A percentile compares a stretch with the other conserved stretches of the same genome.
Conservation (phyloP, 1,140 invertebrate species). For the Periplaneta americana region DNA sequence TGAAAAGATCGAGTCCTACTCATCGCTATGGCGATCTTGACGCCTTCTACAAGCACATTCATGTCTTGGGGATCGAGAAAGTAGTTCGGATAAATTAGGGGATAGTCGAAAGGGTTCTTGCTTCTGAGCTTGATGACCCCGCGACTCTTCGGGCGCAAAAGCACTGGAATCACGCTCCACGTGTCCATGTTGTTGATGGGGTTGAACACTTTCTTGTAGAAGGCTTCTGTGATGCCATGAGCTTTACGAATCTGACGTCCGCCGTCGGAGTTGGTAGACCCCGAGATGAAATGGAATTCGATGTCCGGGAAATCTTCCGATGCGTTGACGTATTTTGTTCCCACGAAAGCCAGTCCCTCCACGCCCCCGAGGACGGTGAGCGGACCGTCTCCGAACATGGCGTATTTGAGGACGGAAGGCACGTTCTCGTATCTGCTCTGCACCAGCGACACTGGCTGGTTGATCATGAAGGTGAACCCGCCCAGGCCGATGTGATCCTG, state of each 20-base stretch:
- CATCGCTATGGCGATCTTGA: conserved; percentile 68
- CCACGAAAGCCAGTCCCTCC: conserved; percentile 84
- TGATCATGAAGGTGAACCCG: conserved; percentile 74
- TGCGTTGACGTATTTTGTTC: conserved; percentile 81
- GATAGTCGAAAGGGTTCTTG: conserved; percentile 83
- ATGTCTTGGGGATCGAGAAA: conserved; percentile 75
- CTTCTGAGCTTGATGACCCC: conserved; percentile 75
- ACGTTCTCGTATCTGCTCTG: conserved; percentile 72
- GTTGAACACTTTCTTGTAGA: conserved; percentile 67
- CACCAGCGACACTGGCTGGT: conserved; percentile 70
- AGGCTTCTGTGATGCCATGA: conserved; percentile 64
- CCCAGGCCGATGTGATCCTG: conserved; percentile 86
- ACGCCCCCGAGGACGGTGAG: conserved; percentile 85
- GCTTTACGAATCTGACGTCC: conserved; percentile 76
- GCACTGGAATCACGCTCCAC: conserved; percentile 81
- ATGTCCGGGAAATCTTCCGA: conserved; percentile 85
- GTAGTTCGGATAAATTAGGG: conserved; percentile 90
- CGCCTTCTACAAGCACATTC: conserved; percentile 74
- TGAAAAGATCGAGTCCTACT: conserved; percentile 64
- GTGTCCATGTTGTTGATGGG: conserved; percentile 70
- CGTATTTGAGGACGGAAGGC: conserved; percentile 51
- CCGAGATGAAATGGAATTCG: conserved; percentile 89
- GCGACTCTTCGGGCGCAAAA: conserved; percentile 71
- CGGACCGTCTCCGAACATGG: conserved; percentile 74
- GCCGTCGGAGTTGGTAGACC: conserved; percentile 81